Conservation (phyloP, 2,797 vertebrate genomes). For the Aulostomus chinensis region DNA sequence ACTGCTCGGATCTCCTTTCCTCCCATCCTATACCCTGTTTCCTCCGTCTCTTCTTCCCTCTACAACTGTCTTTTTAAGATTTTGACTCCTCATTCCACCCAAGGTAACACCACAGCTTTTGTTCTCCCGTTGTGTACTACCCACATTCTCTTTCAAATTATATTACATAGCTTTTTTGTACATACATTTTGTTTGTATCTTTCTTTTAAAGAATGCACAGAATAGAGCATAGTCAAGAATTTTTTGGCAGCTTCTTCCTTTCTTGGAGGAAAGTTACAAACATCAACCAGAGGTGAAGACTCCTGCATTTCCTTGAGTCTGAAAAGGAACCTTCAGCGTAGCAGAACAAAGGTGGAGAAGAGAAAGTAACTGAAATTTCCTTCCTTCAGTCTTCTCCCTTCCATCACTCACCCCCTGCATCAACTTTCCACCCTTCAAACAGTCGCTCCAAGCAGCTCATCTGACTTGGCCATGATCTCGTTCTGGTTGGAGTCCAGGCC, state of each 20-base stretch:
- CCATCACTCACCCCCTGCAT: constrained; percentile 19
- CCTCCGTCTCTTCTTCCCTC: constrained; percentile 45
- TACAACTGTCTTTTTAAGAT: constrained; percentile 31
- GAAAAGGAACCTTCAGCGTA: constrained; percentile 54
- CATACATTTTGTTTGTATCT: constrained; percentile 72
- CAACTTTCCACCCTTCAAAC: constrained; percentile 75
- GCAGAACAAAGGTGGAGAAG: constrained; percentile 49
- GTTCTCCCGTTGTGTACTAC: constrained; percentile 61
- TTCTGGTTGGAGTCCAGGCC: constrained; percentile 99
- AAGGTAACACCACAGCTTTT: constrained; percentile 44
- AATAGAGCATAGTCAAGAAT: constrained; percentile 61
- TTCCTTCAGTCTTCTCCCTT: constrained; percentile 55
- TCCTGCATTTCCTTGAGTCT: too few species aligned
- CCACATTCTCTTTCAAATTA: constrained; percentile 67
- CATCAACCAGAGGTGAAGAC: constrained; percentile 42
- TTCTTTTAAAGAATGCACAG: constrained; percentile 76
- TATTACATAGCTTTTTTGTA: constrained; percentile 72
- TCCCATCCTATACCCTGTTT: constrained; percentile 75
- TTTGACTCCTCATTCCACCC: constrained; percentile 43
- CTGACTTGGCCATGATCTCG: constrained; percentile 93
- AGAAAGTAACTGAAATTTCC: constrained; percentile 52
- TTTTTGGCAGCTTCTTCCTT: constrained; percentile 81
- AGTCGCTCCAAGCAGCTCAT: constrained; percentile 89
- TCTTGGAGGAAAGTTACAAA: constrained; percentile 56
- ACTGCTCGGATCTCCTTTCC: constrained; percentile 49